Conservation (phyloP, 2,113 vertebrate species). For the Tretioscincus oriximinensis region DNA sequence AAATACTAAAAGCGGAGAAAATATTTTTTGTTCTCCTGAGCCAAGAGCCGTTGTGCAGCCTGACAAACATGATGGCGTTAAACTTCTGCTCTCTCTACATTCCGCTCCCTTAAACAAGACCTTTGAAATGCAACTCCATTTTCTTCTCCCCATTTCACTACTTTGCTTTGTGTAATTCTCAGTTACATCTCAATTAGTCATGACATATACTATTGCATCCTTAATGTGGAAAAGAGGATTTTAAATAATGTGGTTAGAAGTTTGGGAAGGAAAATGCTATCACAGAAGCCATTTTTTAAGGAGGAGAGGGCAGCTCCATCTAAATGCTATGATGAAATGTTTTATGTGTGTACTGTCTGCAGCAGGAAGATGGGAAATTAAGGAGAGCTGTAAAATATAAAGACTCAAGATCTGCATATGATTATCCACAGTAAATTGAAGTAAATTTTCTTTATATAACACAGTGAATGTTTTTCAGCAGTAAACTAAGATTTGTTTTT, state of each 20-base stretch:
- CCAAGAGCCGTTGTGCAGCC: slow-evolving; percentile 11
- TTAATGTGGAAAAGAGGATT: slow-evolving; percentile 23
- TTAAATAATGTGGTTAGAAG: slow-evolving; percentile 39
- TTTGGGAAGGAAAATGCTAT: slow-evolving; percentile 29
- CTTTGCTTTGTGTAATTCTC: slow-evolving; percentile 28
- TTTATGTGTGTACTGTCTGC: slow-evolving; percentile 52
- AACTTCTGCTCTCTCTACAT: slow-evolving; percentile 42
- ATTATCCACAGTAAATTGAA: slow-evolving; percentile 62
- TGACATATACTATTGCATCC: slow-evolving; percentile 40
- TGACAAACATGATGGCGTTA: slow-evolving; percentile 50
- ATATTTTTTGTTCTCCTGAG: slow-evolving; percentile 36
- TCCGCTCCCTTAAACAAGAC: slow-evolving; percentile 41
- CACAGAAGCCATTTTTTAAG: slow-evolving; percentile 20
- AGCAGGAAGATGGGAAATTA: slow-evolving; percentile 59
- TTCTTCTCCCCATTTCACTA: slow-evolving; percentile 9
- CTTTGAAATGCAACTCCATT: slow-evolving; percentile 38
- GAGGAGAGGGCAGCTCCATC: not conserved
- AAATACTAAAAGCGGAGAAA: slow-evolving; percentile 30
- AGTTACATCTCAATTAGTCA: slow-evolving; percentile 40
- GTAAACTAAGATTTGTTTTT: slow-evolving; percentile 43
- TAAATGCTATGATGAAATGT: slow-evolving; percentile 52
- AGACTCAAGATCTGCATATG: slow-evolving; percentile 54
- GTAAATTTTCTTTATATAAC: slow-evolving; percentile 57
- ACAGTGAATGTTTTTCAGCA: slow-evolving; percentile 47
- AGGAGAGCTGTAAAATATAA: slow-evolving; percentile 61